A percentile compares a stretch with the other conserved stretches of the same genome.
phyloP scores from a whole-genome alignment of 1,140 invertebrate genomes.

The Sweltsa coloradensis region DNA sequence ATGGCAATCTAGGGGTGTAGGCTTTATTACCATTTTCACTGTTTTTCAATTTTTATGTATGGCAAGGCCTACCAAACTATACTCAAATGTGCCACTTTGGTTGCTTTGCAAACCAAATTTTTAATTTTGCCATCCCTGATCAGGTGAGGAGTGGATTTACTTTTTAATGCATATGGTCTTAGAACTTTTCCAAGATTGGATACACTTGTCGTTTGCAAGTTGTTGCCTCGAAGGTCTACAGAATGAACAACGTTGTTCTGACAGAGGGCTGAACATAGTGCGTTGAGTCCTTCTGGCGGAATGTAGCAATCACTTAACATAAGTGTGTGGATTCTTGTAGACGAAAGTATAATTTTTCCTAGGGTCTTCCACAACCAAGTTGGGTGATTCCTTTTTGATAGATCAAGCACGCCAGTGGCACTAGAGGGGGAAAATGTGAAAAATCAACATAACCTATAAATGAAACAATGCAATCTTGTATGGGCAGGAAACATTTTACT shows the following conservation, averaged over 20 bases:
- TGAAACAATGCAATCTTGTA: no score
- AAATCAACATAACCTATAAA: no score
- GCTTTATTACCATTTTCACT: neutral
- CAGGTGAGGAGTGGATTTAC: neutral
- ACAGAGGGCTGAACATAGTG: conserved; percentile 25
- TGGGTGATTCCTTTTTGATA: conserved; percentile 1
- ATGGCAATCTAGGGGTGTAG: no score
- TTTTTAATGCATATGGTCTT: conserved; percentile 25
- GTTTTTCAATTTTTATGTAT: neutral
- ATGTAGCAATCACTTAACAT: conserved; percentile 29
- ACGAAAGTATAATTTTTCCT: conserved; percentile 2
- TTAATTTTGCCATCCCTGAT: neutral
- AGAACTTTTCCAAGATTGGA: conserved; percentile 27
- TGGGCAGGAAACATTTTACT: no score
- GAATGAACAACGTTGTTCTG: conserved; percentile 25
- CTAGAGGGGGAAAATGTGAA: conserved; percentile 6
- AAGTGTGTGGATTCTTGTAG: neutral
- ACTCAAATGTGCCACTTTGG: neutral
- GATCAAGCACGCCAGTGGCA: conserved; percentile 1
- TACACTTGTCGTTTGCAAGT: conserved; percentile 25
- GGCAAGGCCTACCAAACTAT: neutral
- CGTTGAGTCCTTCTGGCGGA: conserved; percentile 22
- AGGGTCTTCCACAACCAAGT: conserved; percentile 5
- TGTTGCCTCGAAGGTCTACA: conserved; percentile 32
- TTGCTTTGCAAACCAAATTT: neutral